Evolutionary conservation across 2,888 invertebrate species (phyloP), one percentile per base, ranked within the genome.

Genomic region (Odontocerum albicorne): DNA sequence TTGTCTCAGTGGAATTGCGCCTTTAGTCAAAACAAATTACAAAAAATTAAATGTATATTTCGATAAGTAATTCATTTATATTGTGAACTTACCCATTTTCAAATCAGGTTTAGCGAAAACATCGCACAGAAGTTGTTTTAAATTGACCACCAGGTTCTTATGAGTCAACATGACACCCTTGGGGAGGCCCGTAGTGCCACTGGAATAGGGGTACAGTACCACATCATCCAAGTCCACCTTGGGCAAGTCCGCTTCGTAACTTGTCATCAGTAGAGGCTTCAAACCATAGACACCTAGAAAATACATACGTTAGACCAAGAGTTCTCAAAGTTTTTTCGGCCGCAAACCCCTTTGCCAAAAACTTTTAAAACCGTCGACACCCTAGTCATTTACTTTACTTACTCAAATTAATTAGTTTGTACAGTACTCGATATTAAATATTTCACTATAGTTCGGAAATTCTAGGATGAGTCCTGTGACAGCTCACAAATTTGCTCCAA

Each of bases 161-260:
- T 90, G 88, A 0, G 86, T 83, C 38, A 90, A 70, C 81, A 85
- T 83, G 1, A 90, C 90, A 2, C 90, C 90, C 72, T 90, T 91
- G 0, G 90, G 90, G 65, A 88, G 76, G 1, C 92, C 92, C 0
- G 90, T 92, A 0, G 92, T 92, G 1, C 92, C 81, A 63, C 84
- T 84, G 1, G 84, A 84, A 68, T 83, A 84, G 0, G 84, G 84
- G 36, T 84, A 73, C 33, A 84, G 67, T 33, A 81, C 82, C 1
- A 82, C 71, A 44, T 80, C 76, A 7, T 79, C 75, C 4, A 74
- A 67, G 63, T 74, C 73, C 43, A 82, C 66, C 12, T 62, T 65
- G 0, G 78, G 77, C 1, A 78, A 63, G 44, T 76, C 75, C 0
- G 74, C 72, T 20, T 60, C 12, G 62, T 76, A 73, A 50, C 74